phyloP scores from a whole-genome alignment of 2,888 invertebrate genomes.

The Steromphala cineraria region DNA sequence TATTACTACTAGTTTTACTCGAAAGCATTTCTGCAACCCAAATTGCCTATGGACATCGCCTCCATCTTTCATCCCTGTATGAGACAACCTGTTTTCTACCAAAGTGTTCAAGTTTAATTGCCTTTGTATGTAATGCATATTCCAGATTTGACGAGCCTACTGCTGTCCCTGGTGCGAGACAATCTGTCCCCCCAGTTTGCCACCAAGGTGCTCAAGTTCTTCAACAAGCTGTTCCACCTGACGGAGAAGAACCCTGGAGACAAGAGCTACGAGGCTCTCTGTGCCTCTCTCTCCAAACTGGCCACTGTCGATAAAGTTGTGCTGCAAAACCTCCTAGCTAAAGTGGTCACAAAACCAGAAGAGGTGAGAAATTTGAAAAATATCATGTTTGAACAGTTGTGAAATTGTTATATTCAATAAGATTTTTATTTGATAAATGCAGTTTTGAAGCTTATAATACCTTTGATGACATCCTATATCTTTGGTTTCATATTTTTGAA shows the following conservation, averaged over 20 bases:
- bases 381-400: neutral
- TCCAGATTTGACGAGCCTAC: constrained; percentile 85
- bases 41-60: neutral
- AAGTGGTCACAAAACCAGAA: constrained; percentile 65
- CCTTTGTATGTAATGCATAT: too few species aligned
- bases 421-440: too few species aligned
- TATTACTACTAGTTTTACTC: too few species aligned
- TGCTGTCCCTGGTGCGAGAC: constrained; percentile 83
- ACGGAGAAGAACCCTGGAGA: constrained; percentile 81
- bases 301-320: constrained; percentile 81
- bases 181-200: constrained; percentile 64
- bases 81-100: too few species aligned
- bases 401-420: neutral
- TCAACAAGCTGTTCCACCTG: constrained; percentile 80
- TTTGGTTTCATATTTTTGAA: neutral
- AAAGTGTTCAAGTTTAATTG: too few species aligned
- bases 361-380: constrained; percentile 54
- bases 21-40: neutral
- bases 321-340: constrained; percentile 78
- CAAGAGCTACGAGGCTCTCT: constrained; percentile 81
- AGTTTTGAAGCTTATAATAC: too few species aligned
- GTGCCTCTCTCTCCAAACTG: constrained; percentile 82
- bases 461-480: too few species aligned
- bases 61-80: too few species aligned
- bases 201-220: constrained; percentile 81